Conservation (phyloP, 2,888 invertebrate genomes). For the Trypoxylon attenuatum region DNA sequence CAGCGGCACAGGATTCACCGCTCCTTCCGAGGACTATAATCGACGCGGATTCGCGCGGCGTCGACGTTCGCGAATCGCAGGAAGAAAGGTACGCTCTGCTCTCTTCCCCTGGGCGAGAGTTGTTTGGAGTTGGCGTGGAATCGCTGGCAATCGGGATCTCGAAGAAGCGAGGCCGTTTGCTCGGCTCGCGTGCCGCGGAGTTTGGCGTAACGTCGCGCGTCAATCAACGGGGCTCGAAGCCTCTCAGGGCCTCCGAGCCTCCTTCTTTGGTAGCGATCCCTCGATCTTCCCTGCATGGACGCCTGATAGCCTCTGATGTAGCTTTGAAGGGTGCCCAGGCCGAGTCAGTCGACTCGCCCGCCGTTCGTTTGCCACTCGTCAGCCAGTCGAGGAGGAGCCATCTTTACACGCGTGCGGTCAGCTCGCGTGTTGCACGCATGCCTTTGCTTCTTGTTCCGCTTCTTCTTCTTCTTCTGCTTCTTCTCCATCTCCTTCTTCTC, state of each 20-base stretch:
- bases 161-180: conserved; percentile 36
- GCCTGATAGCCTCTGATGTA: conserved; percentile 53
- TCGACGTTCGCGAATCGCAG: not conserved
- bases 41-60: conserved; percentile 26
- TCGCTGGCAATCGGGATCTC: conserved; percentile 42
- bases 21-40: conserved; percentile 19
- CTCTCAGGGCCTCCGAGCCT: conserved; percentile 48
- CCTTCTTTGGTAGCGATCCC: conserved; percentile 58
- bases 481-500: conserved; percentile 7
- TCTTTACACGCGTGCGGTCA: conserved; percentile 69
- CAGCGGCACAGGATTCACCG: not conserved
- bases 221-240: conserved; percentile 66
- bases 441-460: conserved; percentile 35
- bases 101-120: conserved; percentile 16
- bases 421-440: conserved; percentile 69
- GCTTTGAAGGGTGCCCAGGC: conserved; percentile 53
- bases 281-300: too few relatives aligned
- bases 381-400: conserved; percentile 48
- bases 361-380: conserved; percentile 48
- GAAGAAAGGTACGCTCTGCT: not conserved
- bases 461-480: conserved; percentile 12
- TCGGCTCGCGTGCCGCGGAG: conserved; percentile 69
- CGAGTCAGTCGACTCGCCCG: conserved; percentile 31
- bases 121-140: conserved; percentile 17
- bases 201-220: conserved; percentile 71